Conservation (phyloP, 2,113 vertebrate species). For the Megaceryle torquata region DNA sequence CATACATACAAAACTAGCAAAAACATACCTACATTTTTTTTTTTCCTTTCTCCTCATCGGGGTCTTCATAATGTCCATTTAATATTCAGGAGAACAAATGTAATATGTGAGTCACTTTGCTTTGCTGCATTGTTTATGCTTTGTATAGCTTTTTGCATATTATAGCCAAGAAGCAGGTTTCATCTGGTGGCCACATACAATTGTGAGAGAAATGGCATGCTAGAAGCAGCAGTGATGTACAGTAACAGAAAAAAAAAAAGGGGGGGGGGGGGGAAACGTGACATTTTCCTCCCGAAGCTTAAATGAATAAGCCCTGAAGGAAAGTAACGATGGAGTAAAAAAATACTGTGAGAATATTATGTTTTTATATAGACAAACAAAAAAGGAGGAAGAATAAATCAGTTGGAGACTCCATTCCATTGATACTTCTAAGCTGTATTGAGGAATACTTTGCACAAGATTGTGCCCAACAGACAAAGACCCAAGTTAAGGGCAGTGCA, state of each 20-base stretch:
- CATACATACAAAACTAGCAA: neutral
- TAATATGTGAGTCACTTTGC: neutral
- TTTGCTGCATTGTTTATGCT: neutral
- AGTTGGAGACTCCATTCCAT: neutral
- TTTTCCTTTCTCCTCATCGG: neutral
- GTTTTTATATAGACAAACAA: neutral
- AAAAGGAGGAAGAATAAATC: slow-evolving; percentile 24
- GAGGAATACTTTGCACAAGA: slow-evolving; percentile 8
- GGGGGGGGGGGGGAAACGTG: neutral
- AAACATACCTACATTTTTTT: neutral
- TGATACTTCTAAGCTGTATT: slow-evolving; percentile 40
- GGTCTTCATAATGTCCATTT: neutral
- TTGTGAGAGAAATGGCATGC: neutral
- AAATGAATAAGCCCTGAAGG: neutral
- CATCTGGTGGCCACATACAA: neutral
- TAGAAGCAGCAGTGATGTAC: neutral
- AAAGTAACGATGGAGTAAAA: neutral
- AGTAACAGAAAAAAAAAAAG: neutral
- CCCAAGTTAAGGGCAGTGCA: neutral
- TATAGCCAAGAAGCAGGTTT: neutral
- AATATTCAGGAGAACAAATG: neutral
- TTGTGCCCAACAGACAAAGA: slow-evolving; percentile 12
- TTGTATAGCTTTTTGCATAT: neutral
- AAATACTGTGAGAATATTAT: neutral
- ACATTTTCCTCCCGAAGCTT: neutral